These are phyloP conservation scores for Scaptomyza parva DNA, from an alignment of 2,888 invertebrate species.

Conservation along the genomic window DNA sequence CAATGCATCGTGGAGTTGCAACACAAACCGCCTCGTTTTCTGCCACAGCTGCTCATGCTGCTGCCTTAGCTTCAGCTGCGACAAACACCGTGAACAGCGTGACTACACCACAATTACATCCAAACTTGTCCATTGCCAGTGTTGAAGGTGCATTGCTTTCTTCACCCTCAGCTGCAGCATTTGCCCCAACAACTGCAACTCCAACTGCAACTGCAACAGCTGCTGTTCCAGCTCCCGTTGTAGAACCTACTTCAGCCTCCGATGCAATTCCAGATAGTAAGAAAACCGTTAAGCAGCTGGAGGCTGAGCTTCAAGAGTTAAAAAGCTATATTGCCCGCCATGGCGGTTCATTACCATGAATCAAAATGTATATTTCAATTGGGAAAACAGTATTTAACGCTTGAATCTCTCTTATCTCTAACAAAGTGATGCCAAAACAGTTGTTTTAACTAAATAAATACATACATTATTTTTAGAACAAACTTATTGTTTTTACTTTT, in stretches of 20 bases:
- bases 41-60: neutral
- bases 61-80: neutral
- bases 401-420: conserved; percentile 1
- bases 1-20: conserved; percentile 59
- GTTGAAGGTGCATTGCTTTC: conserved; percentile 53
- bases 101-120: conserved; percentile 65
- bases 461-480: neutral
- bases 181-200: neutral
- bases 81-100: conserved; percentile 21
- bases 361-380: neutral
- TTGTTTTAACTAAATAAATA: conserved; percentile 1
- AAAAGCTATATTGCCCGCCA: conserved; percentile 75
- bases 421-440: neutral
- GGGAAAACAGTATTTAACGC: neutral
- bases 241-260: neutral
- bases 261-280: neutral
- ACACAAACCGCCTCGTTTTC: neutral
- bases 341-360: conserved; percentile 29
- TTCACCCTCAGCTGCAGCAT: neutral
- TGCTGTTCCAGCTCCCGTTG: neutral
- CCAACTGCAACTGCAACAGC: neutral
- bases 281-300: conserved; percentile 65
- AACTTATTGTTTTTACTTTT: neutral
- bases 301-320: conserved; percentile 74
- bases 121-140: conserved; percentile 63